phyloP scores from a whole-genome alignment of 2,113 vertebrate genomes.

The Ptilonorhynchus violaceus region DNA sequence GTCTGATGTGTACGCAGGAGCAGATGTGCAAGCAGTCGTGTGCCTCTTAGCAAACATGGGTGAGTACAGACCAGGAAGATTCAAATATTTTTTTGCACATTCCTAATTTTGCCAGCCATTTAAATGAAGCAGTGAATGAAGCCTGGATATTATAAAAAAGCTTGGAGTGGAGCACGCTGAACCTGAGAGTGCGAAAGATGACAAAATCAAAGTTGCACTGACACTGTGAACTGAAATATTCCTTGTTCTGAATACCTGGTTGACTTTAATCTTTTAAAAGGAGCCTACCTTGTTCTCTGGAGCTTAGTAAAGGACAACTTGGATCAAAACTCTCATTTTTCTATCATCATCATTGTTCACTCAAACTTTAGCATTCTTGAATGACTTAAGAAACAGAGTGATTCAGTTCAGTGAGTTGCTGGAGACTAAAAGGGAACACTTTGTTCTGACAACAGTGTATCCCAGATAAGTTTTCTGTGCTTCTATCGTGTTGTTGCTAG shows the following conservation, averaged over 20 bases:
- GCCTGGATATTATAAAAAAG: not conserved
- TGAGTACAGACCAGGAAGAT: conserved; percentile 57
- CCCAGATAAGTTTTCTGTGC: not conserved
- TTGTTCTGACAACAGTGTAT: not conserved
- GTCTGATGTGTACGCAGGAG: conserved; percentile 90
- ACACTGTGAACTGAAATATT: not conserved
- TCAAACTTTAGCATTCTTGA: not conserved
- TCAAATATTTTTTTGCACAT: not conserved
- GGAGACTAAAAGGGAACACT: not conserved
- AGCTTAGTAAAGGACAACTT: not conserved
- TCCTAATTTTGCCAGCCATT: fast-evolving
- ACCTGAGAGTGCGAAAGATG: not conserved
- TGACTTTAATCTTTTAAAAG: not conserved
- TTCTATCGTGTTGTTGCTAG: not conserved
- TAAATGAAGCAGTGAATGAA: not conserved
- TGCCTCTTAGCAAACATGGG: conserved; percentile 97
- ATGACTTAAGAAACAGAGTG: not conserved
- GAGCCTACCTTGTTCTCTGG: not conserved
- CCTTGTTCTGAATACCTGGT: not conserved
- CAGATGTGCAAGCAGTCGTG: conserved; percentile 90
- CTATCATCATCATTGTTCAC: not conserved
- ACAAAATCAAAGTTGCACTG: not conserved
- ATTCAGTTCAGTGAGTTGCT: not conserved
- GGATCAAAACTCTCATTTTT: not conserved
- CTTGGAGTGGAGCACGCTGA: not conserved